Percentiles rank a stretch among this genome's conserved stretches.
Evolutionary conservation across 2,888 invertebrate genomes (phyloP).

Genomic region (Labia minor): DNA sequence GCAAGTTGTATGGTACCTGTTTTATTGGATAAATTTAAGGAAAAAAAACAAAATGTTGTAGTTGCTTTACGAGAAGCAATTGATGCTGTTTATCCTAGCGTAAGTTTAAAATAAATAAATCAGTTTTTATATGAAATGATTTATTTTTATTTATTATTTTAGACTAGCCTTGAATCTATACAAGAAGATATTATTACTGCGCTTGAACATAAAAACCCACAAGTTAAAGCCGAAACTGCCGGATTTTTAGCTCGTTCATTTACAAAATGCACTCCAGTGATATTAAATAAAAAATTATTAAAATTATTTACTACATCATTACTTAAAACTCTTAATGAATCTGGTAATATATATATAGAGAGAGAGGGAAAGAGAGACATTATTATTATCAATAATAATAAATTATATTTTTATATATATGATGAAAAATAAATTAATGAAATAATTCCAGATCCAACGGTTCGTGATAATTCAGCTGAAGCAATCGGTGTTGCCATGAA

Average conservation of each 20-base stretch:
- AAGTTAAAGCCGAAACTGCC: conserved; percentile 77
- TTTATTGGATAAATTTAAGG: conserved; percentile 91
- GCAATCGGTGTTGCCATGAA: conserved; percentile 91
- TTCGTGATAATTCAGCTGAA: conserved; percentile 84
- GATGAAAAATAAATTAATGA: background rate
- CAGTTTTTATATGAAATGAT: background rate
- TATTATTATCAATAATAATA: background rate
- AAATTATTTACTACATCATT: conserved; percentile 70
- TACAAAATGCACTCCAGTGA: conserved; percentile 64
- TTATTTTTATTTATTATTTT: conserved; percentile 30
- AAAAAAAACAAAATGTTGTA: conserved; percentile 89
- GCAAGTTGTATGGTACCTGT: conserved; percentile 63
- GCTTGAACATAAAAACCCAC: conserved; percentile 83
- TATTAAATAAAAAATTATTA: conserved; percentile 79
- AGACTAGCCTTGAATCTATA: conserved; percentile 73
- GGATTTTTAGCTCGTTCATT: conserved; percentile 75
- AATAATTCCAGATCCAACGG: conserved; percentile 61
- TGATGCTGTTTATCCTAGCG: conserved; percentile 74
- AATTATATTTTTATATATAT: conserved; percentile 19
- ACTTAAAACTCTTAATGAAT: conserved; percentile 65
- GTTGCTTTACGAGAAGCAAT: conserved; percentile 75
- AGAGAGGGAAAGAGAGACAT: too few relatives aligned
- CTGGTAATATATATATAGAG: conserved; percentile 40
- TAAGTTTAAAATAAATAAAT: conserved; percentile 37
- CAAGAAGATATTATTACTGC: conserved; percentile 77